Evolutionary conservation across 2,113 vertebrate genomes (phyloP).

Genomic region (Triplophysa rosa): DNA sequence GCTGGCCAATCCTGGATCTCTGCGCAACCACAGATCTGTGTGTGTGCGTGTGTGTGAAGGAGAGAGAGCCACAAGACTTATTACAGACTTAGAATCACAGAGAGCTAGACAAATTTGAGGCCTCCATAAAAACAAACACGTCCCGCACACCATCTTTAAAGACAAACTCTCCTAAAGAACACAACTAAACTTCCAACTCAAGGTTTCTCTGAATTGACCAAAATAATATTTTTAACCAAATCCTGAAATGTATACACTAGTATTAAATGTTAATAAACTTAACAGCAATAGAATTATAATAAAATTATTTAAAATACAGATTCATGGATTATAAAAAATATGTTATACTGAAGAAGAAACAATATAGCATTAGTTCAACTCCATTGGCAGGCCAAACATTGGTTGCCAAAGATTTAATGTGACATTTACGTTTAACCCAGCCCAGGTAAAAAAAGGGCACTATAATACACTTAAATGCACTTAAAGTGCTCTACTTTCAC

Average conservation of each 20-base stretch:
- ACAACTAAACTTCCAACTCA: constrained; percentile 7
- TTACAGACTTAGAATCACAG: constrained; percentile 69
- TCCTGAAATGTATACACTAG: neutral
- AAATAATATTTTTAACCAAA: neutral
- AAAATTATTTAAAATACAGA: too few species aligned
- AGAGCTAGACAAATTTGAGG: constrained; percentile 68
- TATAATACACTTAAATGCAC: too few species aligned
- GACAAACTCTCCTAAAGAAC: constrained; percentile 15
- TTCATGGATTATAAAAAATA: too few species aligned
- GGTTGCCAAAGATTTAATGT: too few species aligned
- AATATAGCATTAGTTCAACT: too few species aligned
- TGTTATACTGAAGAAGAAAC: too few species aligned
- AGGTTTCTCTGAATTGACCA: neutral
- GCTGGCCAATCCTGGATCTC: constrained; percentile 69
- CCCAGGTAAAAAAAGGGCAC: too few species aligned
- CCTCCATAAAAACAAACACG: constrained; percentile 49
- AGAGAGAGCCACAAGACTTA: constrained; percentile 62
- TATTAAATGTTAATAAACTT: neutral
- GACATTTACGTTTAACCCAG: too few species aligned
- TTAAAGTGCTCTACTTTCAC: too few species aligned
- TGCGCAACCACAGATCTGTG: constrained; percentile 71
- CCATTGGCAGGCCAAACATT: too few species aligned
- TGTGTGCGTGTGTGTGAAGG: constrained; percentile 68
- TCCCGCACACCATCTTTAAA: constrained; percentile 36
- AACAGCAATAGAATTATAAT: too few species aligned